Base-by-base conservation (phyloP, 2,797 vertebrate species). In the Ceryle rudis region DNA sequence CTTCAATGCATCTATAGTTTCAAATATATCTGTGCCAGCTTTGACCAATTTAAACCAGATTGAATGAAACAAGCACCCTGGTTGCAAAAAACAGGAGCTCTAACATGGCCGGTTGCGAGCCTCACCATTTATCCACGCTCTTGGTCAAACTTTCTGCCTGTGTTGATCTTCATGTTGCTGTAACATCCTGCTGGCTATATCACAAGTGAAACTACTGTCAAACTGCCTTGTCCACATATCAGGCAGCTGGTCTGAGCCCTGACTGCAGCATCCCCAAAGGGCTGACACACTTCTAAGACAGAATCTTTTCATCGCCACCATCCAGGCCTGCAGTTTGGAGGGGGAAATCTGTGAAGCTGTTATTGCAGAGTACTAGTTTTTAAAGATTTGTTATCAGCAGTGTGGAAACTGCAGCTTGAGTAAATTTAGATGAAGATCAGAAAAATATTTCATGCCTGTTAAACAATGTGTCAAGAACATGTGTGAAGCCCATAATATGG, bases 361-460 rank as follows among this genome's bases (percentile, higher is more conserved):
- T 81, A 31, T 51, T 82, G n/a, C 47, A 51, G 26, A 57, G 11
- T 46, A 33, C 65, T 57, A 2, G 11, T 90, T 93, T 90, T 37
- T 55, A 62, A 90, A 81, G 49, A 72, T 86, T 88, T 81, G 14
- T 65, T 86, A 81, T 75, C 80, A 72, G 41, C 28, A 55, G 13
- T 77, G 47, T 89, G 77, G 54, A 66, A 91, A 55, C 65, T 75
- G 44, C 66, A 93, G 47, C 51, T 72, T 84, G 31, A 79, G 58
- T 26, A 95, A 84, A 79, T 79, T 81, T 64, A 86, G 82, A 29
- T 60, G 79, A 92, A 73, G 79, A 77, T 83, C 67, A 74, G 42
- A 86, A 91, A 93, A 95, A 60, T 58, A 86, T 81, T 91, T 95
- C 69, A 92, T 79, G 52, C 46, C 8, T 19, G 9, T 39, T 54